Evolutionary conservation across 2,113 vertebrate species (phyloP), one percentile per base, ranked within the genome.

Genomic region (Willisornis vidua): DNA sequence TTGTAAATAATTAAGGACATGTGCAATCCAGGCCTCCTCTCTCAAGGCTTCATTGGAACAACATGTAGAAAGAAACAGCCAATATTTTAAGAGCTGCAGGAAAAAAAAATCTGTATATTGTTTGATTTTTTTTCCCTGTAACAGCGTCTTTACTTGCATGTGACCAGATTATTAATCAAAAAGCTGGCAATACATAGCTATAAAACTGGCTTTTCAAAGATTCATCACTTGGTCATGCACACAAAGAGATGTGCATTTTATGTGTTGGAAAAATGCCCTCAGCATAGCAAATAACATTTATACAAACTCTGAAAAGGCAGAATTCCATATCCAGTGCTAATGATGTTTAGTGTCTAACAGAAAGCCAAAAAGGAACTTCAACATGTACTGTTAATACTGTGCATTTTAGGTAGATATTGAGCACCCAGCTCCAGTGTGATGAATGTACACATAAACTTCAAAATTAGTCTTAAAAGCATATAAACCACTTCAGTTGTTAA

Each of bases 401-500:
- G 81, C 63, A 76, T 90, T 97, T 96, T 92, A 85, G 97, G 73
- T 94, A 96, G 92, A 94, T 95, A 95, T 79, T 90, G 79, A 94
- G 80, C 76, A 79, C 80, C 63, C 62, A 92, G 91, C 72, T 87
- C 78, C 25, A 10, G 61, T 88, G 68, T 97, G 97, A 97, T 97
- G 96, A 97, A 98, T 98, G 97, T 97, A 98, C 97, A 97, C 96
- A 98, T 94, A 97, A 97, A 97, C 97, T 98, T 98, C 96, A 97
- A 98, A 98, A 97, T 98, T 97, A 97, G 97, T 98, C 98, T 98
- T 98, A 98, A 98, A 98, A 98, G 98, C 98, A 97, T 97, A 98
- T 98, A 98, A 98, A 98, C 97, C 97, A 97, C 98, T 98, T 98
- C 96, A 97, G 95, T 97, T 98, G 98, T 98, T 98, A 97, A 98